These are phyloP conservation scores for Malurus elegans DNA, from an alignment of 2,113 vertebrate species.

Conservation along the genomic window DNA sequence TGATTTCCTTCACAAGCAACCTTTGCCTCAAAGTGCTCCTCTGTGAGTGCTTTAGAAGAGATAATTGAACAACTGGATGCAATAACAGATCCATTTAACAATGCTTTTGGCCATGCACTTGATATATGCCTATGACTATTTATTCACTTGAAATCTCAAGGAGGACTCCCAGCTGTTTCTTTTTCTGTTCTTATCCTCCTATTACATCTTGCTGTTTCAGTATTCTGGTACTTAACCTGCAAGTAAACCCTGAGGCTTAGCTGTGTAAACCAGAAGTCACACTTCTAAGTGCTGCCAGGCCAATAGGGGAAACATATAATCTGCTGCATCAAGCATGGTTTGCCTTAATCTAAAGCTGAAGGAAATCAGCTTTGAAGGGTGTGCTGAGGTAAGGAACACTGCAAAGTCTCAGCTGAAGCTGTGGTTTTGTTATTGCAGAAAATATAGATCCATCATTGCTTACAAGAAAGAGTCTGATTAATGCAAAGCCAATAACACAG, in stretches of 20 bases:
- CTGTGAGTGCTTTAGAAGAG: neutral
- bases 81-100: neutral
- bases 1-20: neutral
- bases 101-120: neutral
- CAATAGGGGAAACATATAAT: constrained; percentile 6
- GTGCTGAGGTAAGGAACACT: constrained; percentile 24
- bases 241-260: neutral
- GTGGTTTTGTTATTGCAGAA: neutral
- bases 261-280: constrained; percentile 16
- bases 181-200: neutral
- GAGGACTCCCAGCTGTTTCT: neutral
- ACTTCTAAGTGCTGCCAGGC: constrained; percentile 13
- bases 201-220: neutral
- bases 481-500: neutral
- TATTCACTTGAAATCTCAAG: neutral
- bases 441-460: neutral
- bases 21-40: neutral
- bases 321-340: constrained; percentile 31
- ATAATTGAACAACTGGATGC: neutral
- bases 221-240: constrained; percentile 10
- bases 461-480: neutral
- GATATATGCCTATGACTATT: neutral
- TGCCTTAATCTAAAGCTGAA: constrained; percentile 55
- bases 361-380: constrained; percentile 58
- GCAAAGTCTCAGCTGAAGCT: neutral